Percentiles rank a stretch among this genome's conserved stretches.
These are phyloP conservation scores for Chloroceryle aenea DNA, from an alignment of 2,113 vertebrate species.

Conservation along the genomic window DNA sequence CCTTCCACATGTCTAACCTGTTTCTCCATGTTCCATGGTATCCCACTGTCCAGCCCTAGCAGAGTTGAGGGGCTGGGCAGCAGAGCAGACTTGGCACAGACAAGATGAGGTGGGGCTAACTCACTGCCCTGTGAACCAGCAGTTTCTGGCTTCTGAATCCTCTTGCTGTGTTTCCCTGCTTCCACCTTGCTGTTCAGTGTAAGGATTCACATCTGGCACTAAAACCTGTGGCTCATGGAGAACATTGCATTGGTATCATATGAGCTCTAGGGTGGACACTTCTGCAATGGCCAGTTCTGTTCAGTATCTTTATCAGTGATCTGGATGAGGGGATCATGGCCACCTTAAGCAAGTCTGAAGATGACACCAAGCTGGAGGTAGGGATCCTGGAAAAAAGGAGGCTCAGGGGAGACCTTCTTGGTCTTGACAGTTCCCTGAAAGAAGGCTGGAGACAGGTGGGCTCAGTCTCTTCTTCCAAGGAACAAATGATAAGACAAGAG, in stretches of 20 bases:
- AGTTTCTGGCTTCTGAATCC: neutral
- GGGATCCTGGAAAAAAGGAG: neutral
- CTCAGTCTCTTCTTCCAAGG: neutral
- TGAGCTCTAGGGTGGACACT: neutral
- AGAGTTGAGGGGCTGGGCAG: neutral
- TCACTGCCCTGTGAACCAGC: neutral
- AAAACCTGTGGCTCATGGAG: neutral
- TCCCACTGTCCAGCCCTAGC: neutral
- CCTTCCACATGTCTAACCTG: neutral
- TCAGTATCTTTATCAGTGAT: neutral
- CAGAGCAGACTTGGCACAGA: neutral
- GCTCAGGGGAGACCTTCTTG: neutral
- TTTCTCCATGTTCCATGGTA: neutral
- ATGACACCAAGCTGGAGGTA: neutral
- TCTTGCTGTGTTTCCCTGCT: neutral
- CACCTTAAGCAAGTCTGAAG: neutral
- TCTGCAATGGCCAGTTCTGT: neutral
- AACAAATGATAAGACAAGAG: neutral
- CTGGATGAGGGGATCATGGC: neutral
- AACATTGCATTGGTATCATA: neutral
- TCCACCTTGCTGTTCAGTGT: neutral
- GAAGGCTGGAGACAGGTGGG: neutral
- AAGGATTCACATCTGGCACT: neutral
- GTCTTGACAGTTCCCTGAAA: neutral
- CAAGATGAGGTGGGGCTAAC: neutral